Conservation (phyloP, 2,113 vertebrate genomes). For the Oreotrochilus melanogaster region DNA sequence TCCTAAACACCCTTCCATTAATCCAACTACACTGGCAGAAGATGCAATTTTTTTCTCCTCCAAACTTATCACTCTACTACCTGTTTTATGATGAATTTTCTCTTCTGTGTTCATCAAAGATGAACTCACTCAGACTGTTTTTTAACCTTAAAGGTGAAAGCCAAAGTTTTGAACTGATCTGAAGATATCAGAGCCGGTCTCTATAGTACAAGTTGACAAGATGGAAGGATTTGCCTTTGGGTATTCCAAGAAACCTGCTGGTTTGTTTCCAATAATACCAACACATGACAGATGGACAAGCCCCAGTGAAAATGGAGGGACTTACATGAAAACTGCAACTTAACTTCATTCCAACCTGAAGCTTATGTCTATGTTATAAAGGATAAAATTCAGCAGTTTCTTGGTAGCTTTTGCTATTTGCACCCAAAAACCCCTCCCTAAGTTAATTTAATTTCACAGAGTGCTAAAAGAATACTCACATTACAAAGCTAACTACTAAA, state of each 20-base stretch:
- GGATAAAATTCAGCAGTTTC: background rate
- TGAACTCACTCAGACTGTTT: background rate
- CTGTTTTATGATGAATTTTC: background rate
- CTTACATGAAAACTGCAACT: background rate
- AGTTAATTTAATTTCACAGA: background rate
- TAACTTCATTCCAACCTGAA: background rate
- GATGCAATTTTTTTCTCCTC: background rate
- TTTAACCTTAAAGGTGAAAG: background rate
- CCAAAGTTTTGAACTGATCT: background rate
- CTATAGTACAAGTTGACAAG: background rate
- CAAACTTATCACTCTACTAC: background rate
- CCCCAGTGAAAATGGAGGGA: background rate
- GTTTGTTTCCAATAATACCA: background rate
- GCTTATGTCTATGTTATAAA: background rate
- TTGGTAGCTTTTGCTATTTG: background rate
- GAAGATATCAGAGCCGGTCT: background rate
- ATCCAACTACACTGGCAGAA: background rate
- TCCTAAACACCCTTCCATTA: background rate
- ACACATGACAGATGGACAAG: background rate
- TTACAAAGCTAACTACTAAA: background rate
- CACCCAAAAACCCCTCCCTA: background rate
- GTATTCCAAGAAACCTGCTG: constrained; percentile 8
- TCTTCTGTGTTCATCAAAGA: background rate
- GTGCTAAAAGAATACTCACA: background rate
- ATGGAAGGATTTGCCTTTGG: background rate